Conservation (phyloP, 2,888 invertebrate species). For the Oscheius sp. region DNA sequence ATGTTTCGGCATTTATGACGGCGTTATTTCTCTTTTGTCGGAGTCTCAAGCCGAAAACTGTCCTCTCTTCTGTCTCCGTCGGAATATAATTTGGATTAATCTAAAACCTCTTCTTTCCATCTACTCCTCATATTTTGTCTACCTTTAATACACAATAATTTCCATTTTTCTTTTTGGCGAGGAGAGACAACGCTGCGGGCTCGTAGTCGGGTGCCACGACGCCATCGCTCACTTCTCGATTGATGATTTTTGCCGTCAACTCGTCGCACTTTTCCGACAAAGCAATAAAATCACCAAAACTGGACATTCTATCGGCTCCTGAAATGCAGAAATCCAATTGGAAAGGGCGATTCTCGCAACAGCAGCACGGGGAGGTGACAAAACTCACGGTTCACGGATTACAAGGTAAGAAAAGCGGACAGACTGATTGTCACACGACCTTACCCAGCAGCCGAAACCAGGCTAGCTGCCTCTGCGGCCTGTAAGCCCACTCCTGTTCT, state of each 20-base stretch:
- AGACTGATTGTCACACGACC: background rate
- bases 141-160: constrained; percentile 87
- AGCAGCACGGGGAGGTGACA: background rate
- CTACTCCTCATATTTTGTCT: constrained; percentile 9
- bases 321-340: constrained; percentile 26
- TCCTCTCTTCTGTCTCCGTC: constrained; percentile 83
- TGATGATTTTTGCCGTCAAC: constrained; percentile 89
- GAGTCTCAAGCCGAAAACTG: constrained; percentile 85
- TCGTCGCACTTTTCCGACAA: constrained; percentile 91
- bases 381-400: constrained; percentile 7
- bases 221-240: constrained; percentile 93
- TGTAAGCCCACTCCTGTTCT: constrained; percentile 37
- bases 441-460: constrained; percentile 30
- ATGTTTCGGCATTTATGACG: constrained; percentile 82
- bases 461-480: constrained; percentile 22
- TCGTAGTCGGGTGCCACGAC: constrained; percentile 93
- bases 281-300: constrained; percentile 97
- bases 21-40: constrained; percentile 88
- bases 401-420: constrained; percentile 11
- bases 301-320: constrained; percentile 97
- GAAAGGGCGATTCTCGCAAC: background rate
- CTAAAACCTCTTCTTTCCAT: constrained; percentile 74
- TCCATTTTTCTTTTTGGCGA: constrained; percentile 94
- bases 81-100: constrained; percentile 90
- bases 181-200: constrained; percentile 84